Evolutionary conservation across 2,113 vertebrate species (phyloP), one percentile per base, ranked within the genome.

Genomic region (Engystomops pustulosus): DNA sequence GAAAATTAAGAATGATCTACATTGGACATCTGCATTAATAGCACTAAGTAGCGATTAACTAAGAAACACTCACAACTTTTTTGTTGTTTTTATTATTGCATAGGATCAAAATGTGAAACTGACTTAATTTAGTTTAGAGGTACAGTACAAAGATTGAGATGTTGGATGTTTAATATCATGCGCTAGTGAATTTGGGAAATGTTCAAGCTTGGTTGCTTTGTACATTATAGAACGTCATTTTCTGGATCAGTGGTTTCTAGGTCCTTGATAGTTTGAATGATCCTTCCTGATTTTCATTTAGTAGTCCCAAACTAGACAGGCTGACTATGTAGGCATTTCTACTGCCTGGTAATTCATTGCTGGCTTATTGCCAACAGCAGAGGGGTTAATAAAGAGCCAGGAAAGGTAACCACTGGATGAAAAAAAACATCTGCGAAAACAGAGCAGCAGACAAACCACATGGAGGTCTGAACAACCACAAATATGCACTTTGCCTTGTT

Each of bases 381-480:
- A 79, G 9, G 74, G 65, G 47, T 85, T 85, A 85, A 85, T 79
- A 49, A 53, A 14, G 60, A 84, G 74, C 58, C 47, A 47, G 60
- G 72, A 84, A 77, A 81, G 41, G 58, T 77, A 85, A 85, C 74
- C 74, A 77, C 65, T 14, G 75, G 23, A 85, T 85, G 83, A 85
- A 85, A 79, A n/a, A 79, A 85, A 78, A 78, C 83, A 85, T 85
- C 74, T 85, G 83, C 49, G 12, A 69, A 67, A 70, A 67, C 83
- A 85, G 74, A 79, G 75, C 74, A 49, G 82, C 74, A 79, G 83
- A 85, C 74, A 79, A 85, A 85, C 74, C 83, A 79, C 83, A 79
- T 12, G 62, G 62, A 85, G 83, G 83, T 69, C 75, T 79, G 34
- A 79, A 53, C 65, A 79, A 65, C 83, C 83, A 85, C 83, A 85